phyloP scores from a whole-genome alignment of 2,113 vertebrate genomes.

The Mormoops blainvillei region DNA sequence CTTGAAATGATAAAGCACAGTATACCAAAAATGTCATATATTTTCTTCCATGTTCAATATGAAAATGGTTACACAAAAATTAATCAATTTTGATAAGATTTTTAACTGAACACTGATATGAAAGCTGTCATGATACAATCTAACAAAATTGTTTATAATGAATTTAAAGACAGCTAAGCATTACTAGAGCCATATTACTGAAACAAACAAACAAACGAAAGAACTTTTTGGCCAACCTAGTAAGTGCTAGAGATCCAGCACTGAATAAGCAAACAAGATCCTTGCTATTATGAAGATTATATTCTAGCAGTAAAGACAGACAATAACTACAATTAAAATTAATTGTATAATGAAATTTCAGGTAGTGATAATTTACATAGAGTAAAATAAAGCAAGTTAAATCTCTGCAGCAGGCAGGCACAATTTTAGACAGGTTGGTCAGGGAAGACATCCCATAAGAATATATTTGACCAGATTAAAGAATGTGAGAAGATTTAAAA shows the following conservation, averaged over 20 bases:
- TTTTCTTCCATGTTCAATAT: too few relatives aligned
- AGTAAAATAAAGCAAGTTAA: background rate
- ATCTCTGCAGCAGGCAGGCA: background rate
- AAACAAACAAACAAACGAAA: too few relatives aligned
- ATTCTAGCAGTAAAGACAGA: background rate
- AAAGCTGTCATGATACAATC: too few relatives aligned
- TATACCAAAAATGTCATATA: too few relatives aligned
- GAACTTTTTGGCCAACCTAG: too few relatives aligned
- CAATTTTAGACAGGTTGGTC: background rate
- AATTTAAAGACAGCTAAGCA: too few relatives aligned
- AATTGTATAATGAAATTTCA: background rate
- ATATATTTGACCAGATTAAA: constrained; percentile 15
- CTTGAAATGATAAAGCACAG: too few relatives aligned
- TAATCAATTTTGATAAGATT: too few relatives aligned
- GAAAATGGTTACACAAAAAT: too few relatives aligned
- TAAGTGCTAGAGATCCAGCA: background rate
- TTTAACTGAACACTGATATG: too few relatives aligned
- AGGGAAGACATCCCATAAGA: background rate
- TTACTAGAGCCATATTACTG: too few relatives aligned
- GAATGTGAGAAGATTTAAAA: background rate
- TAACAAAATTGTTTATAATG: too few relatives aligned
- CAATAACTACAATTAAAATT: background rate
- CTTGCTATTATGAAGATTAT: background rate
- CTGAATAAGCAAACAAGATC: background rate
- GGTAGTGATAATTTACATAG: background rate